Conservation (phyloP, 2,888 invertebrate species). For the Cynaeus angustus region DNA sequence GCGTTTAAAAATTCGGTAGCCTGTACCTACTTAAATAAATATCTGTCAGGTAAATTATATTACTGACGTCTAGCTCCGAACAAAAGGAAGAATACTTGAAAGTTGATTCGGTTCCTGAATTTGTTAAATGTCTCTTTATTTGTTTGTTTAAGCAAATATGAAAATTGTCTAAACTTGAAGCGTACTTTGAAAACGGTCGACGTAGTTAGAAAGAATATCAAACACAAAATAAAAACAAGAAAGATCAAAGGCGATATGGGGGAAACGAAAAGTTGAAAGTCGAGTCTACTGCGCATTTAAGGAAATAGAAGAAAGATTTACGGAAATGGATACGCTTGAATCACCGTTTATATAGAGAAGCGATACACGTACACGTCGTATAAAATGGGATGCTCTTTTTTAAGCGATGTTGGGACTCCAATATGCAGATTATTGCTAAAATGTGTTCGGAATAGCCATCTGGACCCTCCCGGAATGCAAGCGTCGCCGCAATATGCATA, state of each 20-base stretch:
- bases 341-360: constrained; percentile 46
- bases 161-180: constrained; percentile 10
- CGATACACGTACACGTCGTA: constrained; percentile 50
- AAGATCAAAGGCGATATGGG: constrained; percentile 39
- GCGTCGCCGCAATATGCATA: constrained; percentile 45
- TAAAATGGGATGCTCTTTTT: constrained; percentile 34
- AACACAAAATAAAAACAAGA: constrained; percentile 42
- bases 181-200: constrained; percentile 4
- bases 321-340: constrained; percentile 51
- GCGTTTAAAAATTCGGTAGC: constrained; percentile 19
- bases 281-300: constrained; percentile 42
- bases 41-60: constrained; percentile 15
- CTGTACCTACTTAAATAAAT: constrained; percentile 26
- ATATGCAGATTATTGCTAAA: constrained; percentile 46
- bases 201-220: constrained; percentile 37
- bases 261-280: constrained; percentile 38
- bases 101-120: no score
- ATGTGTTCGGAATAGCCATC: constrained; percentile 47
- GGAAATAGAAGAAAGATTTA: constrained; percentile 52
- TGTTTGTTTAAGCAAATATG: neutral
- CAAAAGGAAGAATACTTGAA: neutral
- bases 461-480: constrained; percentile 32
- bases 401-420: constrained; percentile 24
- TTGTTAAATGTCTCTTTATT: neutral
- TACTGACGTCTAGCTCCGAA: neutral